A percentile compares a stretch with the other conserved stretches of the same genome.
phyloP scores from a whole-genome alignment of 2,888 invertebrate genomes.

The Marasmarcha lunaedactyla region DNA sequence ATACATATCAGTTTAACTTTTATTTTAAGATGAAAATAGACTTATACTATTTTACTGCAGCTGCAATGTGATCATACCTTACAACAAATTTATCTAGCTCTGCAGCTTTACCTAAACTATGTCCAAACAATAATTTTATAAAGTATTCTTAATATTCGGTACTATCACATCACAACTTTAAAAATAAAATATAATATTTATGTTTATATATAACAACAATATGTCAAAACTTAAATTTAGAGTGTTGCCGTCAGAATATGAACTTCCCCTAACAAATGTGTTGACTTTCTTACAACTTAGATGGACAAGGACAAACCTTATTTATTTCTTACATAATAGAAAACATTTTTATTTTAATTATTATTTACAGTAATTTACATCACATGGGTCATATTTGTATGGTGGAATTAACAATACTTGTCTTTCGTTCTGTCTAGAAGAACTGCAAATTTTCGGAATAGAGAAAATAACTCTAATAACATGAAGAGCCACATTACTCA shows the following conservation, averaged over 20 bases:
- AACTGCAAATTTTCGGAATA: conserved; percentile 20
- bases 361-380: conserved; percentile 69
- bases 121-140: conserved; percentile 16
- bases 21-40: conserved; percentile 63
- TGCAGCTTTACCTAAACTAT: conserved; percentile 13
- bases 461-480: conserved; percentile 14
- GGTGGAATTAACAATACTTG: conserved; percentile 23
- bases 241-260: conserved; percentile 30
- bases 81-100: conserved; percentile 15
- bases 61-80: conserved; percentile 48
- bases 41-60: conserved; percentile 50
- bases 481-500: too few species aligned
- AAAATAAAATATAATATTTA: conserved; percentile 43
- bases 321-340: conserved; percentile 37
- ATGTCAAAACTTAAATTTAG: conserved; percentile 39
- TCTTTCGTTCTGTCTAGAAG: not conserved
- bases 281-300: conserved; percentile 51
- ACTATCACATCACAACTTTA: conserved; percentile 49
- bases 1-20: conserved; percentile 31
- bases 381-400: conserved; percentile 46
- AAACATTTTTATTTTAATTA: conserved; percentile 26
- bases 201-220: conserved; percentile 42
- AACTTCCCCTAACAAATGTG: conserved; percentile 22
- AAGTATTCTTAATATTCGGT: conserved; percentile 18
- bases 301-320: conserved; percentile 32